A percentile compares a stretch with the other conserved stretches of the same genome.
Conservation (phyloP, 2,797 vertebrate genomes). For the Podarcis lilfordi region DNA sequence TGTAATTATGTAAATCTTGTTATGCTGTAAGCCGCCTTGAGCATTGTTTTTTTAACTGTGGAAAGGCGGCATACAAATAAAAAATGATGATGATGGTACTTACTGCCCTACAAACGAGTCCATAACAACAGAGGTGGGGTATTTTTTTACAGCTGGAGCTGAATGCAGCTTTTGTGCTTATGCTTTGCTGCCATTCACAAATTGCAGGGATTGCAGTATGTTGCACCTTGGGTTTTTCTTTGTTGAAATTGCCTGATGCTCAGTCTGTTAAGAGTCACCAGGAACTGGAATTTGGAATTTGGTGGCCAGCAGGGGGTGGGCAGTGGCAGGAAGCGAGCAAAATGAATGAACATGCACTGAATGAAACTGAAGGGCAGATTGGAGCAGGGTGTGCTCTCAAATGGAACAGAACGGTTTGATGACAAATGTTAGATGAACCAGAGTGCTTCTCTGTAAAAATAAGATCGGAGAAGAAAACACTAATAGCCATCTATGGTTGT, state of each 20-base stretch:
- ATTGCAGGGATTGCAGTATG: neutral
- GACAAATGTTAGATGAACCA: neutral
- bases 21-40: too few relatives aligned
- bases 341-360: neutral
- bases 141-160: neutral
- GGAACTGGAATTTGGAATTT: neutral
- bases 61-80: too few relatives aligned
- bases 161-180: neutral
- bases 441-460: neutral
- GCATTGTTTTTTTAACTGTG: too few relatives aligned
- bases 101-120: neutral
- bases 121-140: neutral
- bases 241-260: neutral
- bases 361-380: neutral
- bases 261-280: neutral
- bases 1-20: too few relatives aligned
- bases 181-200: neutral
- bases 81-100: too few relatives aligned
- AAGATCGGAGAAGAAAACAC: slow-evolving; percentile 22
- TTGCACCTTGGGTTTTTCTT: neutral
- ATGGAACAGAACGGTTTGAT: neutral
- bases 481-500: accelerated
- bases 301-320: neutral
- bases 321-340: neutral
- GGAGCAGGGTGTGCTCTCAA: neutral